Evolutionary conservation across 92 coral and sea anemone genomes (phyloP).

Genomic region (Paramuricea clavata): DNA sequence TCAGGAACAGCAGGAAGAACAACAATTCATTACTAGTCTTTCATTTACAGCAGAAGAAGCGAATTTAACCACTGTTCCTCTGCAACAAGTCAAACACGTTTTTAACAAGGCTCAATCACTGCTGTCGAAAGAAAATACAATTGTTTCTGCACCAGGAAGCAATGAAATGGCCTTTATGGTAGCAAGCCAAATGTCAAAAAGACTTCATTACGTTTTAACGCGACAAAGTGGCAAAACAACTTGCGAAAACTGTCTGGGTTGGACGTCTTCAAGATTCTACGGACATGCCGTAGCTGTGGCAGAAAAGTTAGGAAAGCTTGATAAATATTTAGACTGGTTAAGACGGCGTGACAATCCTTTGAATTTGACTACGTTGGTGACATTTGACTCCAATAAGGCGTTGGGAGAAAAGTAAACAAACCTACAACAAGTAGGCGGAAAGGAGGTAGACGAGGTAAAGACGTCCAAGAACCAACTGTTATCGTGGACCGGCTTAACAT

Average conservation of each 20-base stretch:
- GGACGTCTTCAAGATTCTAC: neutral
- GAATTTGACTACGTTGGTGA: neutral
- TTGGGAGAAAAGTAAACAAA: neutral
- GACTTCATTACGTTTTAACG: neutral
- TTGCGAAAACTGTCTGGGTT: neutral
- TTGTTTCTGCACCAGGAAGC: neutral
- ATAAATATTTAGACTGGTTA: neutral
- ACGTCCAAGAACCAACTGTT: constrained; percentile 17
- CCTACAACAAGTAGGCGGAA: constrained; percentile 11
- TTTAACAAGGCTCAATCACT: neutral
- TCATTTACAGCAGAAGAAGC: neutral
- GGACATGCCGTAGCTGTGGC: neutral
- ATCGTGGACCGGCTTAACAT: constrained; percentile 10
- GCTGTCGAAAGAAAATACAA: neutral
- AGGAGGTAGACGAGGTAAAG: constrained; percentile 13
- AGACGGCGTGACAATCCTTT: neutral
- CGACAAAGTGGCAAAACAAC: neutral
- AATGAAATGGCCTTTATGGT: neutral
- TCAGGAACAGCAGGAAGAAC: neutral
- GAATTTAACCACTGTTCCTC: neutral
- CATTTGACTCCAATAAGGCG: constrained; percentile 15
- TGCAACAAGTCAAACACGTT: neutral
- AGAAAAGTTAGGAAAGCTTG: neutral
- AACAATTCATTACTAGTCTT: neutral
- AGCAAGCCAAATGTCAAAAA: neutral